Evolutionary conservation across 2,113 vertebrate genomes (phyloP), one percentile per base, ranked within the genome.

Genomic region (Percina caprodes): DNA sequence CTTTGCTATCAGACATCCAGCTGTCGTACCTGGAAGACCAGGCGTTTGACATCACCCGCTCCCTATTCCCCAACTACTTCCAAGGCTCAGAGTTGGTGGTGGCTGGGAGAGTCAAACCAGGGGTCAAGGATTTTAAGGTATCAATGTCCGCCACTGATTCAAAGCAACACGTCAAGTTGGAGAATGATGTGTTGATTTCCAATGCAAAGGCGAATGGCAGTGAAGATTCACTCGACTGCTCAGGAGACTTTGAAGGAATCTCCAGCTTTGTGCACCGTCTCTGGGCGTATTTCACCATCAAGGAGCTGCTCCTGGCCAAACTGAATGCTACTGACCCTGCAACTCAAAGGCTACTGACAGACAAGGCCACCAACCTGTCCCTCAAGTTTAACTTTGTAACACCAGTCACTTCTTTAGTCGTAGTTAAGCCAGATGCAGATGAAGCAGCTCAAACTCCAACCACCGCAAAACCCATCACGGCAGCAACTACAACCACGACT

Each of bases 341-440:
- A 0, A 88, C 74, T 12, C 94, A 93, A 71, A 91, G 86, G 26
- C 65, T 96, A 24, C 90, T 97, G 42, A 77, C 88, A 6, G 93
- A 96, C 11, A 96, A 95, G 86, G 95, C 95, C 54, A 95, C 95
- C 80, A 96, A 95, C 30, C 90, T 97, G 10, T 96, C 96, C 3
- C 94, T 97, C 5, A 94, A 96, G 80, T 96, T 97, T 74, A 96
- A 96, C 85, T 97, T 97, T 82, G 96, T 97, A 15, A 97, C 95
- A 14, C 95, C 95, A 0, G 91, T 97, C 59, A 97, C 96, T 3
- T 97, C 96, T 45, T 87, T 97, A 87, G 95, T 97, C 12, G 91
- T 97, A 15, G 94, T 96, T 5, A 95, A 95, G 67, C 96, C 95
- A 2, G 95, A 95, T 60, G 88, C 86, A 12, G 93, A 90, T 60